A percentile compares a stretch with the other conserved stretches of the same genome.
Conservation (phyloP, 2,113 vertebrate species). For the Gila orcuttii region DNA sequence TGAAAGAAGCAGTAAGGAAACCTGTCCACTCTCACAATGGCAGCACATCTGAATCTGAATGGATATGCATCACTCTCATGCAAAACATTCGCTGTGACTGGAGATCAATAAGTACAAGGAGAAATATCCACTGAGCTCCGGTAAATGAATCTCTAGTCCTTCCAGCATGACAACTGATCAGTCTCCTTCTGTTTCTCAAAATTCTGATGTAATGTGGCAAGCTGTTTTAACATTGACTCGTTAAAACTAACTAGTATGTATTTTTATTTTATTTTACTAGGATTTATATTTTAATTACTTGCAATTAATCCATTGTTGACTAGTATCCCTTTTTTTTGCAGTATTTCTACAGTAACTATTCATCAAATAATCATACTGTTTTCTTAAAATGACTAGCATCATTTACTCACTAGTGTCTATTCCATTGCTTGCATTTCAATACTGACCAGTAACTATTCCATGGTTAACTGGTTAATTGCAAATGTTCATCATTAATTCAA, state of each 20-base stretch:
- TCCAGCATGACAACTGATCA: conserved; percentile 29
- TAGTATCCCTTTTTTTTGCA: not conserved
- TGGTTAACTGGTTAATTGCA: not conserved
- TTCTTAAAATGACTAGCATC: not conserved
- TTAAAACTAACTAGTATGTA: not conserved
- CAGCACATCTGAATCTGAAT: not conserved
- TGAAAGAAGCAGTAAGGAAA: not conserved
- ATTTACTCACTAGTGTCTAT: too few species aligned
- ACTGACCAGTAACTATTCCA: not conserved
- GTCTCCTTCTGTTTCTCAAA: conserved; percentile 13
- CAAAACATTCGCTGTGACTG: not conserved
- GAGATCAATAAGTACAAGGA: not conserved
- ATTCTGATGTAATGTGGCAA: conserved; percentile 1
- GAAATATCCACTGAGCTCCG: not conserved
- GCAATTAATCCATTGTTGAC: not conserved
- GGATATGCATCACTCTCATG: not conserved
- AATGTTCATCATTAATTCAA: not conserved
- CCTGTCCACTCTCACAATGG: not conserved
- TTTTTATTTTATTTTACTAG: not conserved
- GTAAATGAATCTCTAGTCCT: conserved; percentile 15
- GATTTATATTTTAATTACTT: not conserved
- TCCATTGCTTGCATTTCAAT: too few species aligned
- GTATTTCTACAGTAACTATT: not conserved
- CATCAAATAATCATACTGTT: not conserved
- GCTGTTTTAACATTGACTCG: not conserved